phyloP scores from a whole-genome alignment of 2,888 invertebrate genomes.

The Agelastica alni region DNA sequence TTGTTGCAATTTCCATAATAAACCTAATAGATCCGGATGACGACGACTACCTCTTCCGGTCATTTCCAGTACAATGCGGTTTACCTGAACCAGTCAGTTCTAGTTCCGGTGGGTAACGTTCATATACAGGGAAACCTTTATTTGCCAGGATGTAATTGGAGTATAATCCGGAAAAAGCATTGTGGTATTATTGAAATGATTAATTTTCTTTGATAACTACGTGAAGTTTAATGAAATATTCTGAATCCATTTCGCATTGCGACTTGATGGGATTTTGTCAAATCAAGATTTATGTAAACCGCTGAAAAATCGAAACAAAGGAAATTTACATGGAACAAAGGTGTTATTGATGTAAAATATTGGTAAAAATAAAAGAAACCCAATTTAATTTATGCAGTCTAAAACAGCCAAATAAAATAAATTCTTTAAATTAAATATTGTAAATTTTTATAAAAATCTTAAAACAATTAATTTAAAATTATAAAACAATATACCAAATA shows the following conservation, averaged over 20 bases:
- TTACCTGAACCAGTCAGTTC: slow-evolving; percentile 39
- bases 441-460: too few relatives aligned
- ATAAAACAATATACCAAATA: too few relatives aligned
- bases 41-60: slow-evolving; percentile 39
- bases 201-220: slow-evolving; percentile 14
- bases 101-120: slow-evolving; percentile 31
- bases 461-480: too few relatives aligned
- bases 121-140: slow-evolving; percentile 17
- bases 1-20: slow-evolving; percentile 38
- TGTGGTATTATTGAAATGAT: slow-evolving; percentile 15
- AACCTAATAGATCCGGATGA: slow-evolving; percentile 38
- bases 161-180: slow-evolving; percentile 17
- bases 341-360: too few relatives aligned
- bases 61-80: slow-evolving; percentile 41
- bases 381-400: too few relatives aligned
- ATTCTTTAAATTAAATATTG: too few relatives aligned
- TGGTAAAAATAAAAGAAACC: too few relatives aligned
- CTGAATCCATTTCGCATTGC: background rate
- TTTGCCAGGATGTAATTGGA: slow-evolving; percentile 22
- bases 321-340: too few relatives aligned
- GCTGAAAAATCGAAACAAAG: too few relatives aligned
- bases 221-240: background rate
- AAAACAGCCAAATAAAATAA: too few relatives aligned
- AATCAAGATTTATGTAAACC: too few relatives aligned
- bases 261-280: too few relatives aligned